Evolutionary conservation across 2,113 vertebrate species (phyloP).

Genomic region (Steatornis caripensis): DNA sequence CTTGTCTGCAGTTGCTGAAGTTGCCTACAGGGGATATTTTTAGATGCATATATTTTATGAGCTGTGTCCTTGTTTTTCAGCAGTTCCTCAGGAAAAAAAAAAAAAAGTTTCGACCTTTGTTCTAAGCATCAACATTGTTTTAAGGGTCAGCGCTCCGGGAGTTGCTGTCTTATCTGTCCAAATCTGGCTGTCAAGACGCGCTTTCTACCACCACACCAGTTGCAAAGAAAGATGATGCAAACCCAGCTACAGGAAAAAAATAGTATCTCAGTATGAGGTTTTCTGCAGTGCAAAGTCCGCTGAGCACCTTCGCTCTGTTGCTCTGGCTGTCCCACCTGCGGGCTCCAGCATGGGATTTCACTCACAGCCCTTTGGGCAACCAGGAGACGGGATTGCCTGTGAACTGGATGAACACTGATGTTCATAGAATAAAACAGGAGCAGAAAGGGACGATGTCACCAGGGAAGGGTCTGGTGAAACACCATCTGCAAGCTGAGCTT

Average conservation of each 20-base stretch:
- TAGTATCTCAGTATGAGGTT: not conserved
- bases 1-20: slow-evolving; percentile 17
- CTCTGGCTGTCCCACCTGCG: not conserved
- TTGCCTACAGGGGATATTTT: slow-evolving; percentile 43
- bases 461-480: not conserved
- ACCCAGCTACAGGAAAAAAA: not conserved
- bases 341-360: not conserved
- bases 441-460: not conserved
- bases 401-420: not conserved
- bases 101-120: not conserved
- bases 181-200: not conserved
- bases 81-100: not conserved
- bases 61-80: slow-evolving; percentile 20
- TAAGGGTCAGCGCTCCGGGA: not conserved
- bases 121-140: not conserved
- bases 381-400: not conserved
- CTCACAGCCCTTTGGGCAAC: not conserved
- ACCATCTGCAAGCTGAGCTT: not conserved
- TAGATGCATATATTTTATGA: slow-evolving; percentile 17
- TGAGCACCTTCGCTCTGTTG: not conserved
- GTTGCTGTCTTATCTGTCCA: not conserved
- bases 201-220: not conserved
- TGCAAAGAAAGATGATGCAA: not conserved
- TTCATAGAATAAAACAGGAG: not conserved
- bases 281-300: not conserved